Percentiles rank a stretch among this genome's conserved stretches.
Evolutionary conservation across 2,888 invertebrate species (phyloP).

Genomic region (Lamproptera curius): DNA sequence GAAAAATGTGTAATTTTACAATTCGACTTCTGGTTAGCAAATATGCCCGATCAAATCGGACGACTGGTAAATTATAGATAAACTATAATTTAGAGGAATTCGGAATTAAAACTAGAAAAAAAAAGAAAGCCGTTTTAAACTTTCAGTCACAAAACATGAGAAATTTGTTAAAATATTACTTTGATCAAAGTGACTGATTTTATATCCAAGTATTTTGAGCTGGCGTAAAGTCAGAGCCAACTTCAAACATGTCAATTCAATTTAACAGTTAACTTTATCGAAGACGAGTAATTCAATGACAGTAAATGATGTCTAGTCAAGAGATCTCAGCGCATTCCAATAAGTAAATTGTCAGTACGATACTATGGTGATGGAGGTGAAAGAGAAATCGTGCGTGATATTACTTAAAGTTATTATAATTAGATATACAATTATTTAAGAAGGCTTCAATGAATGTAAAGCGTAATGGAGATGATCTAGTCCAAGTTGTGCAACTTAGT

Average conservation of each 20-base stretch:
- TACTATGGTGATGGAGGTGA: slow-evolving; percentile 25
- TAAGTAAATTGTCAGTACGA: slow-evolving; percentile 18
- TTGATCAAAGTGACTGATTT: neutral
- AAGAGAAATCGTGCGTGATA: slow-evolving; percentile 59
- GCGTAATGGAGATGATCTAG: slow-evolving; percentile 43
- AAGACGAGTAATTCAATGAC: no score
- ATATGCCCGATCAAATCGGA: slow-evolving; percentile 49
- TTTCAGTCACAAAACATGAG: no score
- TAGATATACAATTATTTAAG: slow-evolving; percentile 44
- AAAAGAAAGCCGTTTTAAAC: no score
- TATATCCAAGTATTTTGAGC: neutral
- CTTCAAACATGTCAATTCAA: slow-evolving; percentile 1
- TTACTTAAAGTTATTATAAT: slow-evolving; percentile 54
- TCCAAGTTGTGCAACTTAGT: slow-evolving; percentile 51
- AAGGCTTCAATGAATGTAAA: slow-evolving; percentile 39
- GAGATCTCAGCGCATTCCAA: slow-evolving; percentile 40
- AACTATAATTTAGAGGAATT: slow-evolving; percentile 14
- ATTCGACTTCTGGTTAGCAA: slow-evolving; percentile 26
- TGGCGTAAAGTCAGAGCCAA: no score
- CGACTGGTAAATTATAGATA: slow-evolving; percentile 18
- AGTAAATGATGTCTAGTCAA: slow-evolving; percentile 34
- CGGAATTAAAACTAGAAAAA: slow-evolving; percentile 5
- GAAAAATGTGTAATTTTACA: slow-evolving; percentile 15
- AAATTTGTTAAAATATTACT: no score
- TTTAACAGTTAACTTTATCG: no score